Evolutionary conservation across 1,140 invertebrate species (phyloP).

Genomic region (Drosophila pallidifrons): DNA sequence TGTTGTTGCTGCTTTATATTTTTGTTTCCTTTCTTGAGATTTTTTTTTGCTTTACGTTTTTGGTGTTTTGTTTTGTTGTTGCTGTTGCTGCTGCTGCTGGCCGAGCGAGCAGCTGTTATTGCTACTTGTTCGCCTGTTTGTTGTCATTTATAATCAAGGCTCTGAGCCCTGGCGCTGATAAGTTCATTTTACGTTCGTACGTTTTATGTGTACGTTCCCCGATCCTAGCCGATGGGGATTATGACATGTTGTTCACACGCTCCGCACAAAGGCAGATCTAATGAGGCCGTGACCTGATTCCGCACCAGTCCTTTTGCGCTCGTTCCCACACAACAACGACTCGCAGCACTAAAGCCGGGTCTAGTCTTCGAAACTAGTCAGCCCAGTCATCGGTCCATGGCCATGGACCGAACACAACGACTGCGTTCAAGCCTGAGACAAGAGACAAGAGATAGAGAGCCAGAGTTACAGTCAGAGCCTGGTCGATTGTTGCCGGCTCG

Average conservation of each 20-base stretch:
- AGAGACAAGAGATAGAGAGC: not conserved
- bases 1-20: slow-evolving; percentile 59
- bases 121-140: slow-evolving; percentile 76
- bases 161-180: slow-evolving; percentile 71
- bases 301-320: slow-evolving; percentile 56
- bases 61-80: slow-evolving; percentile 36
- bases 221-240: slow-evolving; percentile 63
- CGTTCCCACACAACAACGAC: slow-evolving; percentile 63
- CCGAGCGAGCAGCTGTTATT: slow-evolving; percentile 69
- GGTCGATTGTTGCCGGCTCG: slow-evolving; percentile 25
- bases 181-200: slow-evolving; percentile 64
- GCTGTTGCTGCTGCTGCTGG: slow-evolving; percentile 35
- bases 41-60: slow-evolving; percentile 50
- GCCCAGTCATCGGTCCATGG: slow-evolving; percentile 50
- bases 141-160: slow-evolving; percentile 82
- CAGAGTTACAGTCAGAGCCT: slow-evolving; percentile 21
- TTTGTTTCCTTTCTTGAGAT: slow-evolving; percentile 77
- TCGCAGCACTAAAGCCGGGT: slow-evolving; percentile 32
- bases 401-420: slow-evolving; percentile 33
- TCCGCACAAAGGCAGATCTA: slow-evolving; percentile 67
- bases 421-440: not conserved
- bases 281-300: slow-evolving; percentile 79
- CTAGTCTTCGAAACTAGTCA: slow-evolving; percentile 65
- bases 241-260: slow-evolving; percentile 81
- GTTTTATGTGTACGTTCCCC: slow-evolving; percentile 4